These are phyloP conservation scores for Petromus typicus DNA, from an alignment of 2,113 vertebrate genomes.

Conservation along the genomic window DNA sequence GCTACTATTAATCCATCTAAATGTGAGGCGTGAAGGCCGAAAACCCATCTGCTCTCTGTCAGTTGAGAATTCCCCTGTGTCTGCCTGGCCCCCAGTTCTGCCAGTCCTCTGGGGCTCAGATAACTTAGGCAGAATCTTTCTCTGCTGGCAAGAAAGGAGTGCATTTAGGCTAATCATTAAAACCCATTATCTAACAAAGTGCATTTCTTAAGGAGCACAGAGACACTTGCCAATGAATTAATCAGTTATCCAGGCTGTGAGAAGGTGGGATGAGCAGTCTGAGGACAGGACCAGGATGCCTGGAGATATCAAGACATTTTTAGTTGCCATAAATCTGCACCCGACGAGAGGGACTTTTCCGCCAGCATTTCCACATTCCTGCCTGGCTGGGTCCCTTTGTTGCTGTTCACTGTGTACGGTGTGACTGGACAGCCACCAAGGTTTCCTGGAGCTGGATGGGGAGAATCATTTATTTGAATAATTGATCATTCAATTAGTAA, in stretches of 20 bases:
- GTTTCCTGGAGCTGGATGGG: conserved; percentile 54
- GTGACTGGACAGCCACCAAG: not conserved
- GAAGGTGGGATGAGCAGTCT: conserved; percentile 68
- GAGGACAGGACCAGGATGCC: conserved; percentile 55
- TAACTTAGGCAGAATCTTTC: conserved; percentile 53
- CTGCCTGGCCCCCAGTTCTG: not conserved
- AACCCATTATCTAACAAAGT: conserved; percentile 83
- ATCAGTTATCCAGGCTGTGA: conserved; percentile 74
- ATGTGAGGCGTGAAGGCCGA: not conserved
- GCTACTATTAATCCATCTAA: conserved; percentile 74
- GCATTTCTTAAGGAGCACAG: conserved; percentile 64
- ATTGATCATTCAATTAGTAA: conserved; percentile 88
- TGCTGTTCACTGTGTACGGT: not conserved
- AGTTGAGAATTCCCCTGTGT: conserved; percentile 49
- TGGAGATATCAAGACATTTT: conserved; percentile 34
- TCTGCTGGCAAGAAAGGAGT: conserved; percentile 31
- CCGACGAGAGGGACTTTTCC: conserved; percentile 61
- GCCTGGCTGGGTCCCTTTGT: conserved; percentile 51
- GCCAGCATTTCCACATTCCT: conserved; percentile 47
- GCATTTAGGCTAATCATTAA: conserved; percentile 80
- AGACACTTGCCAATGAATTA: conserved; percentile 68
- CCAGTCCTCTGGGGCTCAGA: conserved; percentile 57
- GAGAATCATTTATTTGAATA: conserved; percentile 86
- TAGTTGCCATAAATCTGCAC: conserved; percentile 62
- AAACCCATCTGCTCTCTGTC: conserved; percentile 68